Base-by-base conservation (phyloP, 2,888 invertebrate species). In the Aproaerema taeniolella region DNA sequence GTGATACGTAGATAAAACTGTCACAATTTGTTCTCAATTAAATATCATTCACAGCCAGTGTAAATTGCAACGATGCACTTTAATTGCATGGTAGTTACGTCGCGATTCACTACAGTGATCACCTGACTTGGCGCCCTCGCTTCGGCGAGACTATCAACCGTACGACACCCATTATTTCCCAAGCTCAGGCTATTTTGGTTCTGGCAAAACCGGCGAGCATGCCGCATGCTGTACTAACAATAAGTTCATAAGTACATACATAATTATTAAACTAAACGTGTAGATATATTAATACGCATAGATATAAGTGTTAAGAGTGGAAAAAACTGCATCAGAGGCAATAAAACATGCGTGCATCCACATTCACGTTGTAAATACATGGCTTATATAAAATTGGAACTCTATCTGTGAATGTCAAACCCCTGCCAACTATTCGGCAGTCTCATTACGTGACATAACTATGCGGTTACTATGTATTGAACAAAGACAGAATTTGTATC, bases 111-210 rank as follows among this genome's bases (percentile, higher is more conserved):
- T 25, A 34, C 25, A 24, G 33, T 45, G 39, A 52, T 65, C 67
- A 67, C 57, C 64, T 67, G 66, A 66, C 56, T 56, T 50, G 50
- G 45, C 51, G 55, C 45, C 39, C 36, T 38, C 39, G 40, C 38
- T 42, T 31, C 39, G n/a, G n/a, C n/a, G n/a, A 36, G 17, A 33
- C 31, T 52, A 45, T 50, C 46, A 53, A 51, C 54, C 38, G 49
- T 50, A 54, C 54, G 55, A 52, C 46, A 47, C 52, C 53, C 49
- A 55, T 57, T 56, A 69, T 70, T 67, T 66, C 67, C 59, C 69
- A 67, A 67, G 77, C 73, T 67, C 67, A 47, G 48, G 68, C 80
- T 82, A 82, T 82, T 82, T 82, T 61, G 51, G 76, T 71, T 59
- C 77, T 81, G 78, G 81, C 77, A 55, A 61, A 56, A 57, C 59